Evolutionary conservation across 2,888 invertebrate species (phyloP).

Genomic region (Acronicta aceris): DNA sequence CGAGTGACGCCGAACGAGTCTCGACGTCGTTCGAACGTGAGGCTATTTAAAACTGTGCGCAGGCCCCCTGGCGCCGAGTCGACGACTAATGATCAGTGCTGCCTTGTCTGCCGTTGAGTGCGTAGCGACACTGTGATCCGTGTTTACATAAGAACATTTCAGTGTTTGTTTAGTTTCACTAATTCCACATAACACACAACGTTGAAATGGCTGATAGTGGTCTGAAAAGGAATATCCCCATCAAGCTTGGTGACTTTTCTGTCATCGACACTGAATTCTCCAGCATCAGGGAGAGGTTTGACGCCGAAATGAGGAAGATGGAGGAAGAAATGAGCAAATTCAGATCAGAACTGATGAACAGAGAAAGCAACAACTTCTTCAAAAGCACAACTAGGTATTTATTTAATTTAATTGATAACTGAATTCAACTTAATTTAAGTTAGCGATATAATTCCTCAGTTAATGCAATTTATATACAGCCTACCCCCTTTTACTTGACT

Average conservation of each 20-base stretch:
- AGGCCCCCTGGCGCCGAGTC: slow-evolving; percentile 88
- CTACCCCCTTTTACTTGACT: slow-evolving; percentile 1
- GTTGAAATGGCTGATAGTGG: slow-evolving; percentile 94
- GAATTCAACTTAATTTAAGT: slow-evolving; percentile 17
- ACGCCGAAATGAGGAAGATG: slow-evolving; percentile 99
- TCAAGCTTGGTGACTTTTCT: slow-evolving; percentile 97
- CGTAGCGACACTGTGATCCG: slow-evolving; percentile 80
- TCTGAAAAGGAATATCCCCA: slow-evolving; percentile 96
- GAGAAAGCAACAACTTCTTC: slow-evolving; percentile 97
- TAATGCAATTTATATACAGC: not conserved
- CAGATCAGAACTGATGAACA: slow-evolving; percentile 97
- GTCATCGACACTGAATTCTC: slow-evolving; percentile 99
- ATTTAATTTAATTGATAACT: slow-evolving; percentile 57
- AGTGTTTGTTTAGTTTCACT: slow-evolving; percentile 88
- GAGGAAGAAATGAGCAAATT: slow-evolving; percentile 99
- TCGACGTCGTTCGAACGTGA: slow-evolving; percentile 80
- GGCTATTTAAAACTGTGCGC: slow-evolving; percentile 90
- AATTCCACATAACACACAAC: slow-evolving; percentile 70
- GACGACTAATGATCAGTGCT: slow-evolving; percentile 88
- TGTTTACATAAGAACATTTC: slow-evolving; percentile 84
- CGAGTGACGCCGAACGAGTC: slow-evolving; percentile 81
- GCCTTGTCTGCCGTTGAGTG: slow-evolving; percentile 84
- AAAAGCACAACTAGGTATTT: slow-evolving; percentile 95
- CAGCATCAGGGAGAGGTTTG: slow-evolving; percentile 98
- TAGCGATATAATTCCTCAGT: not conserved